Percentiles rank a stretch among this genome's conserved stretches.
Conservation (phyloP, 2,888 invertebrate species). For the Noctua fimbriata region DNA sequence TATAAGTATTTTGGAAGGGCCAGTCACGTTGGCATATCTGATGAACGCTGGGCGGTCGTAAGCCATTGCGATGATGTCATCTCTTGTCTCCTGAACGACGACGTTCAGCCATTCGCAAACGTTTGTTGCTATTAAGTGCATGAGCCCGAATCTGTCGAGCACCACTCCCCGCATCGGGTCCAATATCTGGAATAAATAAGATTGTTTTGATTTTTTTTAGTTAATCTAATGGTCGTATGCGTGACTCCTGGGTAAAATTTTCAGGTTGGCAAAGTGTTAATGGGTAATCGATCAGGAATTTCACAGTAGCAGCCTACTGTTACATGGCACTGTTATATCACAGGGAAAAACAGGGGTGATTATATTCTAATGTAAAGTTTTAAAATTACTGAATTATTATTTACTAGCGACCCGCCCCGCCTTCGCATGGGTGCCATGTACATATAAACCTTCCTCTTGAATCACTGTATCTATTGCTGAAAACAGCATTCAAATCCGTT, state of each 20-base stretch:
- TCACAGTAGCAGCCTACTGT: not conserved
- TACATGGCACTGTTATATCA: not conserved
- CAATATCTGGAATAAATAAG: conserved; percentile 75
- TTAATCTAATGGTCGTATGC: not conserved
- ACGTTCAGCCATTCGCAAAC: conserved; percentile 98
- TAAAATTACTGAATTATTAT: too few species aligned
- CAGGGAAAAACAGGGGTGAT: not conserved
- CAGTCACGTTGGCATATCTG: conserved; percentile 82
- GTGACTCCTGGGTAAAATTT: not conserved
- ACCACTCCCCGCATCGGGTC: conserved; percentile 88
- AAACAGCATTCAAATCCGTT: too few species aligned
- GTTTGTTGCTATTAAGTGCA: conserved; percentile 98
- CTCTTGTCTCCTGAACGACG: conserved; percentile 96
- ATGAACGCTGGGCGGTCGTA: conserved; percentile 79
- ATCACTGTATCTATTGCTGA: too few species aligned
- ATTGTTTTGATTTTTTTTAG: not conserved
- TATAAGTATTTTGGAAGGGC: conserved; percentile 73
- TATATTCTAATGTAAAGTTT: not conserved
- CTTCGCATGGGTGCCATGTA: too few species aligned
- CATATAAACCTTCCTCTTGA: too few species aligned
- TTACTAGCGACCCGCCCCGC: too few species aligned
- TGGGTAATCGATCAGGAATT: not conserved
- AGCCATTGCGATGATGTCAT: conserved; percentile 92
- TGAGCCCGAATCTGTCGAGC: conserved; percentile 95
- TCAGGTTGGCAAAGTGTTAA: not conserved